Evolutionary conservation across 2,113 vertebrate species (phyloP).

Genomic region (Albula glossodonta): DNA sequence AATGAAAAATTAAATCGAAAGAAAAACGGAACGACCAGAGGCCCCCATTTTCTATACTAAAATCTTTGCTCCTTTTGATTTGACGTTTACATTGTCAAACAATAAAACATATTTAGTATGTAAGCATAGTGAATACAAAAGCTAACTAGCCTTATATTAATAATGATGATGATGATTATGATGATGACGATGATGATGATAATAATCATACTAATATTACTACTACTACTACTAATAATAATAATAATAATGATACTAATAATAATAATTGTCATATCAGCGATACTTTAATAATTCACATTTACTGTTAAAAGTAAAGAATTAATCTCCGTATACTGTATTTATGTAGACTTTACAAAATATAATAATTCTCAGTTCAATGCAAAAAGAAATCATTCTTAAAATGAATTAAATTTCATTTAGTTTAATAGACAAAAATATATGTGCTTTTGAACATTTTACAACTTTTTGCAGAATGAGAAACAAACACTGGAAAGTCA

Average conservation of each 20-base stretch:
- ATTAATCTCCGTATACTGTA: not conserved
- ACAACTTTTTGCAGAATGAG: constrained; percentile 83
- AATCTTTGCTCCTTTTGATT: not conserved
- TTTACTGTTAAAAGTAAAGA: not conserved
- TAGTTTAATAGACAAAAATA: constrained; percentile 91
- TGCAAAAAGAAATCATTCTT: constrained; percentile 12
- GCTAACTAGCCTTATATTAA: not conserved
- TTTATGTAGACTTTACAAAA: not conserved
- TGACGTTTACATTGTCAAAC: not conserved
- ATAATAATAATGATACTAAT: not conserved
- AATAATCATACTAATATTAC: not conserved
- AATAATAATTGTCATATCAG: not conserved
- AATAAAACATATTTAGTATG: not conserved
- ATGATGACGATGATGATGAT: not conserved
- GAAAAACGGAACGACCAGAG: not conserved
- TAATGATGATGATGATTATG: not conserved
- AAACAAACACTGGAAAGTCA: constrained; percentile 69
- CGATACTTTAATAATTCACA: not conserved
- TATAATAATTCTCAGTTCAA: not conserved
- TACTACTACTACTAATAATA: not conserved
- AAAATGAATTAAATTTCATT: constrained; percentile 64
- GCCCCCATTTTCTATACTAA: not conserved
- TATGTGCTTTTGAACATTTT: constrained; percentile 68
- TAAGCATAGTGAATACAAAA: not conserved
- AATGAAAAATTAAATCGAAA: constrained; percentile 30